phyloP scores from a whole-genome alignment of 2,113 vertebrate species.

The Sebastes fasciatus region DNA sequence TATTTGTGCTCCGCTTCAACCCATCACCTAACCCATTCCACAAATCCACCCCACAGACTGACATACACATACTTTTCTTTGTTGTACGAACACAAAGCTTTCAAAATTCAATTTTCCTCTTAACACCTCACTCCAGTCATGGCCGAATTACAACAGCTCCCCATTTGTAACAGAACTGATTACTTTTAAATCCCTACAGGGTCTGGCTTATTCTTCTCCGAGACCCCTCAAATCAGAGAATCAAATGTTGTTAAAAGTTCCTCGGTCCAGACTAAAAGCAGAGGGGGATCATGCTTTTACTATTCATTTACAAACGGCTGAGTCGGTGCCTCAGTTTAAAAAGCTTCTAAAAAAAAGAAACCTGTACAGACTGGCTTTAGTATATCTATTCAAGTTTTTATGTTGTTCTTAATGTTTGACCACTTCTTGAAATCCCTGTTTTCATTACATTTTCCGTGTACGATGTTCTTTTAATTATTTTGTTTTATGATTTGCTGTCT shows the following conservation, averaged over 20 bases:
- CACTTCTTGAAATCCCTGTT: background rate
- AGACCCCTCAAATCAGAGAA: background rate
- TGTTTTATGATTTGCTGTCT: no score
- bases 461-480: background rate
- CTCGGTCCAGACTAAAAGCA: background rate
- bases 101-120: no score
- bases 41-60: no score
- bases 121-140: no score
- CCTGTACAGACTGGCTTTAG: background rate
- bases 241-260: background rate
- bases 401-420: background rate
- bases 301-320: background rate
- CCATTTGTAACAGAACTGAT: no score
- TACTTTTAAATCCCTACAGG: no score
- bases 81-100: no score
- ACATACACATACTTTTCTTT: no score
- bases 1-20: no score
- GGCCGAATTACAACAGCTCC: no score
- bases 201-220: background rate
- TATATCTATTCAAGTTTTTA: background rate
- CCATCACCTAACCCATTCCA: no score
- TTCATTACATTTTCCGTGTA: background rate
- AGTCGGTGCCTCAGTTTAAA: background rate
- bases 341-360: background rate
- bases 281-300: background rate